These are phyloP conservation scores for Cheilosia soror DNA, from an alignment of 2,888 invertebrate species.

Conservation along the genomic window DNA sequence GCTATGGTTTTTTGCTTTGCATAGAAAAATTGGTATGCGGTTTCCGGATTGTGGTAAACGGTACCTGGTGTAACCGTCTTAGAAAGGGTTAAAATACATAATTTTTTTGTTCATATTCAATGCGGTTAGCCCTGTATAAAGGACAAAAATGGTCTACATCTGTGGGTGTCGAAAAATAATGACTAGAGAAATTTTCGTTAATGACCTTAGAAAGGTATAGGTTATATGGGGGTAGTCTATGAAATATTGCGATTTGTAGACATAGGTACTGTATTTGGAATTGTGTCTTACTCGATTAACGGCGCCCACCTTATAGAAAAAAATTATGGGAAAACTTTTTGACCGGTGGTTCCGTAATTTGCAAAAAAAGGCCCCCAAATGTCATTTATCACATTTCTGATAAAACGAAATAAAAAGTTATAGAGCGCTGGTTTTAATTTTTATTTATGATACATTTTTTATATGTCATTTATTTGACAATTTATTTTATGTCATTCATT, in stretches of 20 bases:
- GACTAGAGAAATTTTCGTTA: conserved; percentile 75
- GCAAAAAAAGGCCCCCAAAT: conserved; percentile 3
- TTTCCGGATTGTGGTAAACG: neutral
- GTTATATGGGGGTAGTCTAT: conserved; percentile 23
- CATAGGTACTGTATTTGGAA: neutral
- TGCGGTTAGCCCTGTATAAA: neutral
- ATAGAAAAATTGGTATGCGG: neutral
- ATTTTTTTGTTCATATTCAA: neutral
- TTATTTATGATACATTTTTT: no score
- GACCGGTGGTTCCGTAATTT: conserved; percentile 9
- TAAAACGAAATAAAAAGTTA: neutral
- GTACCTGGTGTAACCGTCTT: neutral
- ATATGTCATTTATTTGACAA: no score
- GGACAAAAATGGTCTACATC: conserved; percentile 51
- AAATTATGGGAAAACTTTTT: conserved; percentile 66
- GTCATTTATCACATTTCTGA: neutral
- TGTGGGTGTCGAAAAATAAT: conserved; percentile 72
- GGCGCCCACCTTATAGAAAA: neutral
- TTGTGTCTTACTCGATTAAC: neutral
- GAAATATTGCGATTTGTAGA: conserved; percentile 4
- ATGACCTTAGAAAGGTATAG: conserved; percentile 30
- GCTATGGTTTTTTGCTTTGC: neutral
- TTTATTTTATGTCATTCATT: no score
- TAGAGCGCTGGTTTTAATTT: neutral
- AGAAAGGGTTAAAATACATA: conserved; percentile 1